These are phyloP conservation scores for Xenentodon cancila DNA, from an alignment of 2,797 vertebrate genomes.

Conservation along the genomic window DNA sequence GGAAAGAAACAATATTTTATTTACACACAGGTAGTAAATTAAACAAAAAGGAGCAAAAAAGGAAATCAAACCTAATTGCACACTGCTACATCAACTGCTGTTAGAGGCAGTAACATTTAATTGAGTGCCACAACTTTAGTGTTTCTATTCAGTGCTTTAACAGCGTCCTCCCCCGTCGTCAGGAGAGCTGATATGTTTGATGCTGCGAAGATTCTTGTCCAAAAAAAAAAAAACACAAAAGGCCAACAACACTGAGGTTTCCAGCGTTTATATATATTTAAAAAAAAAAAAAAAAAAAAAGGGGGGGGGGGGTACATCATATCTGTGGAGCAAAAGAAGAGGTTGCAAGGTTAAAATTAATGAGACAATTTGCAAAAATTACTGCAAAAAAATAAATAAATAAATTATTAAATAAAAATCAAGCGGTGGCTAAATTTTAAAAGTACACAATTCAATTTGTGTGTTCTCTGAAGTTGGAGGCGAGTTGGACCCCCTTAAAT, in stretches of 20 bases:
- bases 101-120: constrained; percentile 90
- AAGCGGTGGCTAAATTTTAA: background rate
- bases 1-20: constrained; percentile 79
- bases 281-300: constrained; percentile 30
- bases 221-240: constrained; percentile 8
- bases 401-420: too few relatives aligned
- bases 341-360: constrained; percentile 8
- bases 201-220: constrained; percentile 84
- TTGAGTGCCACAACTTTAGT: constrained; percentile 93
- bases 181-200: constrained; percentile 88
- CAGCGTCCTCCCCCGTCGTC: constrained; percentile 82
- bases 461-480: background rate
- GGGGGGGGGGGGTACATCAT: constrained; percentile 67
- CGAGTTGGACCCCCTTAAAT: too few relatives aligned
- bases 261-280: constrained; percentile 42
- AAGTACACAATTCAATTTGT: background rate
- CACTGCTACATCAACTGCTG: constrained; percentile 98
- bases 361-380: constrained; percentile 13
- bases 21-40: constrained; percentile 85
- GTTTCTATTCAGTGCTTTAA: constrained; percentile 96
- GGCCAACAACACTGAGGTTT: constrained; percentile 79
- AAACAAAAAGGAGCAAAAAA: constrained; percentile 78
- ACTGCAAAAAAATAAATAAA: background rate
- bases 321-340: constrained; percentile 72
- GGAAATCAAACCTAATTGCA: constrained; percentile 92